A percentile compares a stretch with the other conserved stretches of the same genome.
phyloP scores from a whole-genome alignment of 1,140 invertebrate species.

The Drosophila erecta region DNA sequence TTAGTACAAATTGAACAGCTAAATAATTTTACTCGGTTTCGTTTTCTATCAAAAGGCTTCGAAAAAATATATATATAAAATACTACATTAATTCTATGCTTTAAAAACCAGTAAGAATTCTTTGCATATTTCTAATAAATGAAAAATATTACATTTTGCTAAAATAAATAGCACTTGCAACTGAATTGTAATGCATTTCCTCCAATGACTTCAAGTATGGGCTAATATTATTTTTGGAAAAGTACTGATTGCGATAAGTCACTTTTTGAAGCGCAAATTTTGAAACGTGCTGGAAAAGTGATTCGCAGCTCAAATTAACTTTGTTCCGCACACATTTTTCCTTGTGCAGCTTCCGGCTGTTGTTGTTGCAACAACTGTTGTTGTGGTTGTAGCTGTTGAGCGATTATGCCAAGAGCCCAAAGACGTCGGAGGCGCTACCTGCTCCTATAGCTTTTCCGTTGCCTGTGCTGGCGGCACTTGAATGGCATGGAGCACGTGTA shows the following conservation, averaged over 20 bases:
- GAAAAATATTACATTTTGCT: no score
- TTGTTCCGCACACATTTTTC: background rate
- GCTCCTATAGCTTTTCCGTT: constrained; percentile 6
- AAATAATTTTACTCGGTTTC: no score
- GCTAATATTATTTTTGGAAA: background rate
- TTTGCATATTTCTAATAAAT: no score
- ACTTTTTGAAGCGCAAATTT: background rate
- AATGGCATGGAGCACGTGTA: constrained; percentile 77
- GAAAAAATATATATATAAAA: no score
- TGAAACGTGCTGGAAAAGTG: background rate
- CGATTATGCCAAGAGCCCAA: constrained; percentile 75
- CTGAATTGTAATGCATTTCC: no score
- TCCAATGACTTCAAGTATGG: no score
- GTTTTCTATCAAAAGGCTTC: no score
- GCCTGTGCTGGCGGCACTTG: constrained; percentile 61
- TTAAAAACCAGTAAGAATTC: no score
- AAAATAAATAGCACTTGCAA: no score
- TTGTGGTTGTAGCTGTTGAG: constrained; percentile 57
- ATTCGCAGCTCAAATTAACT: background rate
- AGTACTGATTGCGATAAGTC: background rate
- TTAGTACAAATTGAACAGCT: no score
- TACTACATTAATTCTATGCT: no score
- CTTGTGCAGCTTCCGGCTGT: constrained; percentile 7
- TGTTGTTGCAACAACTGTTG: constrained; percentile 24
- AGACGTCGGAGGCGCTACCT: constrained; percentile 33